These are phyloP conservation scores for Cyanoramphus novaezelandiae DNA, from an alignment of 2,113 vertebrate genomes.

Conservation along the genomic window DNA sequence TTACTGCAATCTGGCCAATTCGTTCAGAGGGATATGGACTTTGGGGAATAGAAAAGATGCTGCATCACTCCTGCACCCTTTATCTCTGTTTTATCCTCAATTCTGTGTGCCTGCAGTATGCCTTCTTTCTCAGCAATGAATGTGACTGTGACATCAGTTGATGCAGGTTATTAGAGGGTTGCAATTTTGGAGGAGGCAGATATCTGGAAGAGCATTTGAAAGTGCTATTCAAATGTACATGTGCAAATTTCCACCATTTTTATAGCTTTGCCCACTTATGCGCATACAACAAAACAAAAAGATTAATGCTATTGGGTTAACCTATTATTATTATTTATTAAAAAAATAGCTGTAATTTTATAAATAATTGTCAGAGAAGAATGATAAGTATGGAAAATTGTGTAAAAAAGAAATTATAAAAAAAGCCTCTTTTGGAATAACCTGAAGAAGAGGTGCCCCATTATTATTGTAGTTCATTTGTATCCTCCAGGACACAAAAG, in stretches of 20 bases:
- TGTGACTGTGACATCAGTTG: not conserved
- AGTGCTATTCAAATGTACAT: not conserved
- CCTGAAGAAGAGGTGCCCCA: not conserved
- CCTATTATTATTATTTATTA: not conserved
- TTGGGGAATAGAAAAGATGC: not conserved
- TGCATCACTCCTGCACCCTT: rapidly evolving
- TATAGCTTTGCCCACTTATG: not conserved
- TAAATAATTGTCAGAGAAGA: not conserved
- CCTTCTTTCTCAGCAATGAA: not conserved
- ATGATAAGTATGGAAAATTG: not conserved
- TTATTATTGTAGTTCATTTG: not conserved
- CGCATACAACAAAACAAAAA: not conserved
- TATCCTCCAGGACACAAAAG: not conserved
- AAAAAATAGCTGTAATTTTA: not conserved
- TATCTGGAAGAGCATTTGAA: not conserved
- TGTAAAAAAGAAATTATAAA: not conserved
- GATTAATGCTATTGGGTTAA: not conserved
- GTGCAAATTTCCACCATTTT: not conserved
- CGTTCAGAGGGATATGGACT: not conserved
- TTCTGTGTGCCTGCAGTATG: not conserved
- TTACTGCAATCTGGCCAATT: not conserved
- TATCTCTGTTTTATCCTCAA: not conserved
- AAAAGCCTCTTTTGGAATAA: not conserved
- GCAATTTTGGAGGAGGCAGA: not conserved
- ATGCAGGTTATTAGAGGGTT: not conserved